Evolutionary conservation across 2,888 invertebrate genomes (phyloP), one percentile per base, ranked within the genome.

Genomic region (Deilephila elpenor): DNA sequence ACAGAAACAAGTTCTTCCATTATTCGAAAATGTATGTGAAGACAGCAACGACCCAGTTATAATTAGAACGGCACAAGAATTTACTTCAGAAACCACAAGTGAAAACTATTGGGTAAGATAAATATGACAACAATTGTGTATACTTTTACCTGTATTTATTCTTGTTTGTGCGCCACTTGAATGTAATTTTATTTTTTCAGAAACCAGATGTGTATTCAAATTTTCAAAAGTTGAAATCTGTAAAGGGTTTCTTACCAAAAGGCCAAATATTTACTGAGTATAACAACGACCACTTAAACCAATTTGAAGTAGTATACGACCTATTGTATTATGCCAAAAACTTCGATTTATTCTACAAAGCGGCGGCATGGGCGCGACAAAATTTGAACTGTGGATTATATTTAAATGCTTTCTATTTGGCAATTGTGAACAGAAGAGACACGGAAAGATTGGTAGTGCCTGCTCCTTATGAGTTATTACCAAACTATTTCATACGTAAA

Each of bases 391-490:
- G 96, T 78, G 95, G 95, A 32, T 83, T 96, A 76, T 97, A 96
- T 86, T 88, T 96, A 0, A 96, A 96, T 82, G 95, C 96, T 29
- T 88, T 96, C 71, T 95, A 95, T 77, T 89, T 96, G 34, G 96
- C 96, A 44, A 86, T 96, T 56, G 81, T 95, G 59, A 95, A 95
- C 76, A 95, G 96, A 75, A 90, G 87, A 64, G 96, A 96, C 76
- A 95, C 95, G 74, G 91, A 92, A 78, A 94, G 94, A 79, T 83
- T 97, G 64, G 94, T 95, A 8, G 78, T 96, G 61, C 97, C 97
- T 25, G 95, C 96, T 0, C 93, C 96, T 1, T 96, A 97, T 82
- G 97, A 97, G 89, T 87, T 97, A 61, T 83, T 96, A 74, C 97
- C 97, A 0, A 95, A 96, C 88, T 95, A 96, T 82, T 97, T 96